A percentile compares a stretch with the other conserved stretches of the same genome.
Conservation (phyloP, 2,797 vertebrate genomes). For the Amphiprion clarkii region DNA sequence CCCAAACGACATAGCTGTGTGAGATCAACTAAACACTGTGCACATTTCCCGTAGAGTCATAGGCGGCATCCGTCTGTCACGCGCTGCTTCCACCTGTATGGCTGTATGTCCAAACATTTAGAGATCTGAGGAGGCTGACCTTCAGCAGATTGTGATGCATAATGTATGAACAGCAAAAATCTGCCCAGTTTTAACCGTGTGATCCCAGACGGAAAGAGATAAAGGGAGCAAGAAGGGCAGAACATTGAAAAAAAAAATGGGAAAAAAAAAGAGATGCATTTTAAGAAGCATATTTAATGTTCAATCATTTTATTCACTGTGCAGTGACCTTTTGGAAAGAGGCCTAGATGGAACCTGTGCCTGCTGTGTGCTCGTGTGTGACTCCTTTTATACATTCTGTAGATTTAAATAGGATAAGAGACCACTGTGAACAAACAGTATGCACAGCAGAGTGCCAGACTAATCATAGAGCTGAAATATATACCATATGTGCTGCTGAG, state of each 20-base stretch:
- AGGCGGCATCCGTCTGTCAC: conserved; percentile 34
- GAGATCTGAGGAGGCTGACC: conserved; percentile 49
- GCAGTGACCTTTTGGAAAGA: conserved; percentile 41
- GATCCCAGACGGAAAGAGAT: conserved; percentile 13
- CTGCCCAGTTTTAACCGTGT: conserved; percentile 27
- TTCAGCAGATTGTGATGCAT: conserved; percentile 64
- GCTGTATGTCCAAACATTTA: conserved; percentile 51
- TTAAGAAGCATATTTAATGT: conserved; percentile 38
- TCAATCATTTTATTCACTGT: conserved; percentile 32
- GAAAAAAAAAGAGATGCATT: conserved; percentile 32
- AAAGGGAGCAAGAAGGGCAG: conserved; percentile 20
- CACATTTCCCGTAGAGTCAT: conserved; percentile 9
- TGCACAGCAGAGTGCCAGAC: no score
- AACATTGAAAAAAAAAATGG: conserved; percentile 13
- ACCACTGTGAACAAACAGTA: background rate
- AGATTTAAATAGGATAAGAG: conserved; percentile 4
- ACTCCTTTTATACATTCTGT: background rate
- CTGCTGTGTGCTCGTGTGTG: background rate
- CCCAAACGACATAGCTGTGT: conserved; percentile 8
- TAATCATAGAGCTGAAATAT: no score
- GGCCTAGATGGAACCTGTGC: background rate
- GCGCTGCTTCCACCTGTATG: conserved; percentile 35
- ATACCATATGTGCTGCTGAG: no score
- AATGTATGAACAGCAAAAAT: conserved; percentile 54
- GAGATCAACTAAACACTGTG: conserved; percentile 6